A percentile compares a stretch with the other conserved stretches of the same genome.
These are phyloP conservation scores for Tetropium fuscum DNA, from an alignment of 2,888 invertebrate genomes.

Conservation along the genomic window DNA sequence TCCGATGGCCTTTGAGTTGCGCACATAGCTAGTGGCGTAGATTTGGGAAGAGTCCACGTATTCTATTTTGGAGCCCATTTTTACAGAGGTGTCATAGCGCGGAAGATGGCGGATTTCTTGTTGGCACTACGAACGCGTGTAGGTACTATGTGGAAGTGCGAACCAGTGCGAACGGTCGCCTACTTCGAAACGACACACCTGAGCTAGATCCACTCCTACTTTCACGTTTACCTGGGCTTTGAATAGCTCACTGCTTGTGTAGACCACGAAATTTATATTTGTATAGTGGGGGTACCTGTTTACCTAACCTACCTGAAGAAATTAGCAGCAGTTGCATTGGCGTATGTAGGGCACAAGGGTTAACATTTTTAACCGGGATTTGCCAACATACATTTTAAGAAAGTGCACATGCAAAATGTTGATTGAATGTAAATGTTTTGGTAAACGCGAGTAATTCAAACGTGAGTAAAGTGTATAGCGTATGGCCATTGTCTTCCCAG, in stretches of 20 bases:
- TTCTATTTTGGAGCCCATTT: slow-evolving; percentile 92
- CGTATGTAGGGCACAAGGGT: no score
- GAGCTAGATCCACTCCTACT: slow-evolving; percentile 22
- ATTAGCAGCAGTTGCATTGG: not conserved
- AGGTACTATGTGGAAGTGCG: slow-evolving; percentile 9
- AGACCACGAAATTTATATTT: not conserved
- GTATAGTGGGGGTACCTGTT: slow-evolving; percentile 9
- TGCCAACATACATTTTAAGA: no score
- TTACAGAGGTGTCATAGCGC: slow-evolving; percentile 35
- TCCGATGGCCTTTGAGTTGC: slow-evolving; percentile 94
- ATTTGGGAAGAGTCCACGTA: slow-evolving; percentile 92
- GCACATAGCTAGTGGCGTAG: slow-evolving; percentile 90
- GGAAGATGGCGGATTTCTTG: slow-evolving; percentile 18
- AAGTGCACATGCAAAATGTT: no score
- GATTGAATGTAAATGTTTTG: no score
- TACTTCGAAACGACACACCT: slow-evolving; percentile 13
- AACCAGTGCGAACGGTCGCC: slow-evolving; percentile 4
- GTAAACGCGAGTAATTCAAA: no score
- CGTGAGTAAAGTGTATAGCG: no score
- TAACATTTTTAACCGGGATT: no score
- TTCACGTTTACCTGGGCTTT: not conserved
- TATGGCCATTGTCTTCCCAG: no score
- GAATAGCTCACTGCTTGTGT: not conserved
- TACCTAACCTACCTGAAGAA: slow-evolving; percentile 4
- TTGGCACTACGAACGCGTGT: slow-evolving; percentile 3